phyloP scores from a whole-genome alignment of 2,797 vertebrate species.

The Schizothorax lantsangensis region DNA sequence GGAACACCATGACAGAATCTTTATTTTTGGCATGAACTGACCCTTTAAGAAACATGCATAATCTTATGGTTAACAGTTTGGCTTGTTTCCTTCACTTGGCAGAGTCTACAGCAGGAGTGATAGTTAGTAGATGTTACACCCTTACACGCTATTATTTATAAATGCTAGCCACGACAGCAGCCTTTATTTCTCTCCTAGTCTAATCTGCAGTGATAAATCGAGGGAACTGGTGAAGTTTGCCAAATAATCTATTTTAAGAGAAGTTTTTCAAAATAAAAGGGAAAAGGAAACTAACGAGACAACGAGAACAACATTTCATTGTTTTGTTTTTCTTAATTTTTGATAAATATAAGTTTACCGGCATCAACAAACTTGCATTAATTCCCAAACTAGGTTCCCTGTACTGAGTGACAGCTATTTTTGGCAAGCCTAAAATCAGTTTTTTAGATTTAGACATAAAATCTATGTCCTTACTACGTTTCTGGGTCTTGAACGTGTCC shows the following conservation, averaged over 20 bases:
- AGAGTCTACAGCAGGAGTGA: conserved; percentile 54
- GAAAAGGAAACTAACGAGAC: conserved; percentile 48
- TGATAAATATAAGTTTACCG: background rate
- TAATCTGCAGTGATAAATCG: conserved; percentile 62
- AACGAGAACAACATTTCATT: conserved; percentile 35
- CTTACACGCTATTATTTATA: conserved; percentile 57
- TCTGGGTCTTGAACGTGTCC: too few species aligned
- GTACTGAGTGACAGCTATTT: background rate
- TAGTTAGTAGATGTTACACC: conserved; percentile 56
- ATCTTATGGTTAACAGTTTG: conserved; percentile 42
- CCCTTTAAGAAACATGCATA: conserved; percentile 21
- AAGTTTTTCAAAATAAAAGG: conserved; percentile 40
- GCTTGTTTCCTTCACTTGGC: conserved; percentile 53
- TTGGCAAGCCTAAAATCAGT: background rate
- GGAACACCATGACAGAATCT: background rate
- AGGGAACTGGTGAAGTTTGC: conserved; percentile 54
- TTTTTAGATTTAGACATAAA: too few species aligned
- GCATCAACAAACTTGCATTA: background rate
- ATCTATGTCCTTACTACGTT: too few species aligned
- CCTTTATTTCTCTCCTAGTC: conserved; percentile 49
- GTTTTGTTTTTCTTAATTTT: background rate
- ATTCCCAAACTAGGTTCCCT: background rate
- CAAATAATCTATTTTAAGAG: conserved; percentile 56
- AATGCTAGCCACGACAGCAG: conserved; percentile 61
- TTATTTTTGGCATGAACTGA: background rate